Evolutionary conservation across 2,113 vertebrate genomes (phyloP), one percentile per base, ranked within the genome.

Genomic region (Eptesicus fuscus): DNA sequence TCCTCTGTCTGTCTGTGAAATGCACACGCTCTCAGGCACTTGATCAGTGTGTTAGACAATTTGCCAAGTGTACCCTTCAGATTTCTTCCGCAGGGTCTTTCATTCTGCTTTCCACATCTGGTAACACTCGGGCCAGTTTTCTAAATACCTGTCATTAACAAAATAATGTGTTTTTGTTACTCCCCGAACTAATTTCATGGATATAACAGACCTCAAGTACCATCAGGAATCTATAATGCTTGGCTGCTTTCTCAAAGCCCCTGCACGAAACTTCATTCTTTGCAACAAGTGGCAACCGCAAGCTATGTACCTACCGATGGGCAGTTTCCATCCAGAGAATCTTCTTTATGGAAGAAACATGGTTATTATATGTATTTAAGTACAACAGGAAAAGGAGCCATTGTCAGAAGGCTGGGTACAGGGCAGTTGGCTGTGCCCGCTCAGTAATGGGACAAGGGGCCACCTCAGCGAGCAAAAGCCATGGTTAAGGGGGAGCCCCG

Each of bases 101-200:
- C 49, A 23, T 37, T 88, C 93, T 82, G 44, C 69, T 91, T 91
- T 77, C 82, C 11, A 70, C 32, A 94, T 88, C 25, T 83, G 32
- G 74, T 83, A 92, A 76, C 37, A n/a, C 51, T 83, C 35, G 51
- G 17, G 23, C 20, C 95, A 32, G n/a, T 91, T 92, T 93, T 74
- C 1, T 92, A 90, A 96, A 83, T 59, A 83, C n/a, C 3, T 82
- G 17, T 69, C 67, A 94, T 88, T 94, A 89, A 88, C 63, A 85
- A 67, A 92, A 42, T 91, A 79, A 94, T 93, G 32, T 86, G 25
- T 88, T 92, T 80, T 96, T 77, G 35, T 95, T 82, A 51, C 65
- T 49, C 42, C 95, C 20, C 9, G 88, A 83, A 87, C 23, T 90
- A 78, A 97, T 93, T 90, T 95, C 77, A 96, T 83, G 93, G 49